Conservation (phyloP, 53 echinoderm and acorn worm genomes). For the Holothuria scabra region DNA sequence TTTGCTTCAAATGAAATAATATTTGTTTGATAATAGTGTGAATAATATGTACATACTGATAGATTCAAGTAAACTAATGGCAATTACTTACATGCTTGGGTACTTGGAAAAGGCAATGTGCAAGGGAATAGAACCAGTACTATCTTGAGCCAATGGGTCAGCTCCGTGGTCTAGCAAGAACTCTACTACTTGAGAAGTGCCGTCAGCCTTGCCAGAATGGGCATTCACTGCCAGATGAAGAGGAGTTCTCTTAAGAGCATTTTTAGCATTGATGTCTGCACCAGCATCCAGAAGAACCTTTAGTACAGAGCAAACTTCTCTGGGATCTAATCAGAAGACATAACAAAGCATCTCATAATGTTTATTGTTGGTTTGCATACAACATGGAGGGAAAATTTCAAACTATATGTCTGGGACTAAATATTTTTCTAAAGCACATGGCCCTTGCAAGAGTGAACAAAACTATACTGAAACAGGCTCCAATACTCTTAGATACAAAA, state of each 20-base stretch:
- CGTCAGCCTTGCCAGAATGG: conserved; percentile 82
- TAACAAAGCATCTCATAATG: conserved; percentile 1
- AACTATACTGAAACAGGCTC: too few species aligned
- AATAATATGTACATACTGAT: too few species aligned
- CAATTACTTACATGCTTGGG: conserved; percentile 25
- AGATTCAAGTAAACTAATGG: too few species aligned
- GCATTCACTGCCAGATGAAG: conserved; percentile 90
- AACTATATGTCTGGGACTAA: too few species aligned
- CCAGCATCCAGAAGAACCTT: conserved; percentile 70
- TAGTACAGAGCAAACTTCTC: conserved; percentile 51
- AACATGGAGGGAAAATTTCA: too few species aligned
- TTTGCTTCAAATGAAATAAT: too few species aligned
- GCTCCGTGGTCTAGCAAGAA: conserved; percentile 84
- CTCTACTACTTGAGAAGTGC: conserved; percentile 72
- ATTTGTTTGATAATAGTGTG: too few species aligned
- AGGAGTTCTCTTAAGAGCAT: conserved; percentile 72
- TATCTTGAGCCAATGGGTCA: conserved; percentile 76
- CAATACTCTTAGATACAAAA: too few species aligned
- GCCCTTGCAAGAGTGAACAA: too few species aligned
- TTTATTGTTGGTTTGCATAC: background rate
- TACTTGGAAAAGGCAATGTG: conserved; percentile 60
- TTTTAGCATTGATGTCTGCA: conserved; percentile 75
- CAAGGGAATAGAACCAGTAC: conserved; percentile 75
- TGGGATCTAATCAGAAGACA: conserved; percentile 26
- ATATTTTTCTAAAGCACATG: too few species aligned